Base-by-base conservation (phyloP, 92 coral and sea anemone species). In the Chrysogorgia sp. region DNA sequence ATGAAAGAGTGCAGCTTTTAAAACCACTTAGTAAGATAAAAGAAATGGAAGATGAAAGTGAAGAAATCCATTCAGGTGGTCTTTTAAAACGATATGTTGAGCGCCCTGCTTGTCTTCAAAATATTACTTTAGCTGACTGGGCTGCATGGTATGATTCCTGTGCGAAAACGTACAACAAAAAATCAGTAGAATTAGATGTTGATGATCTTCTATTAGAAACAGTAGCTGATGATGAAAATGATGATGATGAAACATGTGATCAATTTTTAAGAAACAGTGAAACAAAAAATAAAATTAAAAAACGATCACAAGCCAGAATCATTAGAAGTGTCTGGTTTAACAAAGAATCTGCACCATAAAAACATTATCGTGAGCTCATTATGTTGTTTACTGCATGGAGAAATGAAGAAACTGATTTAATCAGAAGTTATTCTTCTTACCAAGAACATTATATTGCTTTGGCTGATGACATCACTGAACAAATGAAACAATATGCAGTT, bases 11-110 rank as follows among this genome's bases (percentile, higher is more conserved):
- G 41, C 8, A 83, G 37, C 87, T 83, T 0, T 59, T 76, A 37
- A 76, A 76, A 65, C 81, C 80, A 56, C 2, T 82, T 29, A 63
- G 45, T 71, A 70, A 85, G 34, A 80, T 81, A 43, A 48, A 74
- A 60, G 66, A 72, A 48, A 85, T 71, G 85, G 77, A 71, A 52
- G 85, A 81, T 80, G 89, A 81, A 48, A 17, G 67, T 69, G 88
- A 69, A 32, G 77, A 78, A 15, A 68, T 84, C 24, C 81, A 84
- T 20, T 63, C 81, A 28, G 67, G 88, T 79, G 88, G 88, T 29
- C 75, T 78, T 40, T 60, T 67, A 83, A 82, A 14, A 62, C 75
- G 75, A 81, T 17, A 52, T 17, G 59, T 6, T 52, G 20, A 17
- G 21, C 26, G 17, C 20, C 59, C 26, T 5, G 59, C 26, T 5